phyloP scores from a whole-genome alignment of 2,888 invertebrate genomes.

The Leptopilina drosophilae region DNA sequence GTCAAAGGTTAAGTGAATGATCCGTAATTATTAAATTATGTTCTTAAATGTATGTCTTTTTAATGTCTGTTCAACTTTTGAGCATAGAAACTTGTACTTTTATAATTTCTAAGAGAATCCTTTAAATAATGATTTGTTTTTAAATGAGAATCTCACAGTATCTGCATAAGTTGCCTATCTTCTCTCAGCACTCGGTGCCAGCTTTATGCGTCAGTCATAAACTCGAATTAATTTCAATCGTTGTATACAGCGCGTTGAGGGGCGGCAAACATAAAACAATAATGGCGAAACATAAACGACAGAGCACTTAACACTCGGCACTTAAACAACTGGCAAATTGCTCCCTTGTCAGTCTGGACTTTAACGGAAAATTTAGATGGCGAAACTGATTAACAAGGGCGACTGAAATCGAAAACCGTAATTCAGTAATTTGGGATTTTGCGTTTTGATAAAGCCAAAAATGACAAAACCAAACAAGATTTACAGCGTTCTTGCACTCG shows the following conservation, averaged over 20 bases:
- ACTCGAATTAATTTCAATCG: constrained; percentile 76
- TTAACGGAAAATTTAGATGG: constrained; percentile 72
- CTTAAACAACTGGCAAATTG: constrained; percentile 78
- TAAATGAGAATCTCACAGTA: constrained; percentile 7
- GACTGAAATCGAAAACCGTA: constrained; percentile 19
- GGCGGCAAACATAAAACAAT: constrained; percentile 76
- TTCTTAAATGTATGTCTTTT: no score
- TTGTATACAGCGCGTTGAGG: constrained; percentile 52
- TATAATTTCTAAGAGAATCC: background rate
- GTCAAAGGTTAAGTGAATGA: no score
- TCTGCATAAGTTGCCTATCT: constrained; percentile 66
- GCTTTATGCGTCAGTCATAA: constrained; percentile 71
- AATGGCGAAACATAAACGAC: constrained; percentile 77
- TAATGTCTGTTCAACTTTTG: no score
- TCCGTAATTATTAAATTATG: no score
- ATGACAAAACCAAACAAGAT: no score
- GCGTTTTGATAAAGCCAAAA: no score
- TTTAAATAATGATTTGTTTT: background rate
- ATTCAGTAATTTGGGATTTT: background rate
- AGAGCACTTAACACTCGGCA: constrained; percentile 77
- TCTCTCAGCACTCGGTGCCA: constrained; percentile 60
- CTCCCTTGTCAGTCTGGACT: constrained; percentile 74
- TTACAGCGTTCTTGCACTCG: no score
- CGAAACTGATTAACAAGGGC: constrained; percentile 15
- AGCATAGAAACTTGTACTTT: background rate